Evolutionary conservation across 2,113 vertebrate species (phyloP).

Genomic region (Pelusios castaneus): DNA sequence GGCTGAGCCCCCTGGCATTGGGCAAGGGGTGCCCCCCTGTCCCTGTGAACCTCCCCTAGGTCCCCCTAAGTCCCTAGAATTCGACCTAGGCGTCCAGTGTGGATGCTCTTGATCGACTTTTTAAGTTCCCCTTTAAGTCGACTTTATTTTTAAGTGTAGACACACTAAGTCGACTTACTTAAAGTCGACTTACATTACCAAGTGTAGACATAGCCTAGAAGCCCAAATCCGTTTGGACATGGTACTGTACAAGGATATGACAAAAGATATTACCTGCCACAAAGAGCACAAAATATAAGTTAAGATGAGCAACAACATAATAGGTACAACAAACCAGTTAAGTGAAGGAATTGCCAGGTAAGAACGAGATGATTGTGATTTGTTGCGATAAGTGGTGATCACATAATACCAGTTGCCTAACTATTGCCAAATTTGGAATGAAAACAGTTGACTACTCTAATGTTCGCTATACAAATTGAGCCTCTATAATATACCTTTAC

Average conservation of each 20-base stretch:
- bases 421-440: not conserved
- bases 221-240: not conserved
- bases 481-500: not conserved
- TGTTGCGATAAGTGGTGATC: not conserved
- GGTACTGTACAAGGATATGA: not conserved
- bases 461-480: not conserved
- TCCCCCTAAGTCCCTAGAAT: too few relatives aligned
- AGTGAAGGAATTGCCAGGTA: not conserved
- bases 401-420: not conserved
- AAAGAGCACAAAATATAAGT: accelerated
- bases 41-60: too few relatives aligned
- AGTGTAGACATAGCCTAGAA: too few relatives aligned
- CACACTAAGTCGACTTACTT: too few relatives aligned
- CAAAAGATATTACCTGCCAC: not conserved
- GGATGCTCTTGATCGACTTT: too few relatives aligned
- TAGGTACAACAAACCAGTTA: not conserved
- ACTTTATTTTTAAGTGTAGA: too few relatives aligned
- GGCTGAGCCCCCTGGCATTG: too few relatives aligned
- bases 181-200: too few relatives aligned
- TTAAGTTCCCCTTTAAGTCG: too few relatives aligned
- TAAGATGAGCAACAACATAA: not conserved
- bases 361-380: not conserved
- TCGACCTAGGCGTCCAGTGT: too few relatives aligned
- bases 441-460: not conserved
- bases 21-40: too few relatives aligned